Evolutionary conservation across 2,797 vertebrate species (phyloP).

Genomic region (Mallotus villosus): DNA sequence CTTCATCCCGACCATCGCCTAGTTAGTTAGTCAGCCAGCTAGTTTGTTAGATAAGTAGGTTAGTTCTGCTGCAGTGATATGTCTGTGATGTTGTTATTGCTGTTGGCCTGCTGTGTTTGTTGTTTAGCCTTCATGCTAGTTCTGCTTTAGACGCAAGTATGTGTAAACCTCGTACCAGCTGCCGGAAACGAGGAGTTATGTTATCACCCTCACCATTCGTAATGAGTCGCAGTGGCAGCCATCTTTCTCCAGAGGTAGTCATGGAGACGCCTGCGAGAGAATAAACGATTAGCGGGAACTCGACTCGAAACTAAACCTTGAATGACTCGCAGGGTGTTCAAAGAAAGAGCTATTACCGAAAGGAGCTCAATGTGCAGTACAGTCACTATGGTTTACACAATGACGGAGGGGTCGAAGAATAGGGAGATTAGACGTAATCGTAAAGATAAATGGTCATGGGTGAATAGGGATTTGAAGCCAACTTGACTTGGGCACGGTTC

Average conservation of each 20-base stretch:
- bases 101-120: conserved; percentile 70
- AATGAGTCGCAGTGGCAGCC: conserved; percentile 62
- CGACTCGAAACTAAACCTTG: conserved; percentile 53
- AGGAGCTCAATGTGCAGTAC: conserved; percentile 67
- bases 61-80: conserved; percentile 64
- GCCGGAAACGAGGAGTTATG: neutral
- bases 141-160: neutral
- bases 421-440: conserved; percentile 9
- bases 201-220: conserved; percentile 47
- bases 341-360: conserved; percentile 2
- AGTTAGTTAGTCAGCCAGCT: conserved; percentile 65
- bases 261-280: conserved; percentile 53
- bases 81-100: conserved; percentile 69
- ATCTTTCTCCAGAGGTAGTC: conserved; percentile 62
- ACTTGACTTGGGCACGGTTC: conserved; percentile 1
- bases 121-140: conserved; percentile 63
- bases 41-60: conserved; percentile 19
- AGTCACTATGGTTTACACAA: conserved; percentile 69
- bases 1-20: conserved; percentile 51
- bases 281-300: conserved; percentile 60
- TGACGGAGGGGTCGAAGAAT: conserved; percentile 40
- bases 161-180: conserved; percentile 3
- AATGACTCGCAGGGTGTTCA: neutral
- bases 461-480: conserved; percentile 2
- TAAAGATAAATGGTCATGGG: conserved; percentile 20